Conservation (phyloP, 37 sponge, comb jelly and placozoan species). For the Cliona cf. orientalis region DNA sequence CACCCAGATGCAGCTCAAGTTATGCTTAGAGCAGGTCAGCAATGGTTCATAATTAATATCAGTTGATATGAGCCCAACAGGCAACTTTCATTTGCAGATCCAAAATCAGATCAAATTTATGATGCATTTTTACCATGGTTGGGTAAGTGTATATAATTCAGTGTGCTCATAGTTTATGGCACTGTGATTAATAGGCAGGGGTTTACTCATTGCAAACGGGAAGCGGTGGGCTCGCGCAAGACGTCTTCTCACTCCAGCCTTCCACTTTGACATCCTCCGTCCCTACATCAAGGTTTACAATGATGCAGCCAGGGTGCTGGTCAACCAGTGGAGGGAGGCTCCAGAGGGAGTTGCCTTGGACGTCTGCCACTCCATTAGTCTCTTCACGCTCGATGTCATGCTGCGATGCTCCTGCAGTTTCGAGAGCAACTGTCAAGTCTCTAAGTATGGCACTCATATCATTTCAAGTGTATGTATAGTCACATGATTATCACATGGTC, state of each 20-base stretch:
- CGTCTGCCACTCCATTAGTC: slow-evolving; percentile 69
- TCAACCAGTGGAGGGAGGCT: slow-evolving; percentile 35
- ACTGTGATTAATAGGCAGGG: not conserved
- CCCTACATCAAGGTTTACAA: slow-evolving; percentile 72
- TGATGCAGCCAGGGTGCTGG: slow-evolving; percentile 28
- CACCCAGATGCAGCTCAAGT: slow-evolving; percentile 45
- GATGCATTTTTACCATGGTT: slow-evolving; percentile 63
- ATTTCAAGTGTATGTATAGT: too few species aligned
- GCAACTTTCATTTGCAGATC: slow-evolving; percentile 52
- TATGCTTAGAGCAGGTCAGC: slow-evolving; percentile 38
- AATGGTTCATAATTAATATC: not conserved
- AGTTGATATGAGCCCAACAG: not conserved
- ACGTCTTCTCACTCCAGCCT: slow-evolving; percentile 86
- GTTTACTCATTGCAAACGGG: slow-evolving; percentile 6
- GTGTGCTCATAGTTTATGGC: not conserved
- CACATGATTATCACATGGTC: not conserved
- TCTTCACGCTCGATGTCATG: slow-evolving; percentile 88
- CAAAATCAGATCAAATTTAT: slow-evolving; percentile 61
- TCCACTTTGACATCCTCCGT: slow-evolving; percentile 86
- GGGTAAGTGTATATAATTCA: slow-evolving; percentile 65
- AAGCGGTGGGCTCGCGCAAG: slow-evolving; percentile 71
- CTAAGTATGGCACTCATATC: too few species aligned
- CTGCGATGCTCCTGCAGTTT: slow-evolving; percentile 78
- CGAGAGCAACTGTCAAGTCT: slow-evolving; percentile 82
- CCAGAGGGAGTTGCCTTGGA: slow-evolving; percentile 58